Conservation (phyloP, 2,113 vertebrate genomes). For the Chaetops frenatus region DNA sequence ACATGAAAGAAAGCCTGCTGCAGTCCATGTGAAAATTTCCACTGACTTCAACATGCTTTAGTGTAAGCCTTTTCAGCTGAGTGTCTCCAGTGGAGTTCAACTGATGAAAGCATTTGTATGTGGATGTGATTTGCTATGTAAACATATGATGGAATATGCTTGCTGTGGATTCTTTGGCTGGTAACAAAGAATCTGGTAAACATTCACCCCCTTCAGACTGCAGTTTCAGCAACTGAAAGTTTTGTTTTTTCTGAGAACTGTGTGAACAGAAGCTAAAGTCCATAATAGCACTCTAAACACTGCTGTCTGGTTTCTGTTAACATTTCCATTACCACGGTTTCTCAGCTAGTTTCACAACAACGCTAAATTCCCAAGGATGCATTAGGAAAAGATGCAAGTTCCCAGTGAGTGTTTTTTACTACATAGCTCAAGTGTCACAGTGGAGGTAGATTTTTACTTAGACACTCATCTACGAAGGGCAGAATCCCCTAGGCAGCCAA, state of each 20-base stretch:
- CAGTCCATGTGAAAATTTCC: background rate
- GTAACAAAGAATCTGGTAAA: conserved; percentile 26
- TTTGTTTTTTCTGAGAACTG: conserved; percentile 43
- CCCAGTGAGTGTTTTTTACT: background rate
- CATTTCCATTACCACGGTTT: background rate
- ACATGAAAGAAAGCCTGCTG: background rate
- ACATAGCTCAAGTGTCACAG: background rate
- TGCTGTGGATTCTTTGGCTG: conserved; percentile 19
- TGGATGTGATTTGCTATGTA: background rate
- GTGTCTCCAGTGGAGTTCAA: background rate
- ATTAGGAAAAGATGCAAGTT: background rate
- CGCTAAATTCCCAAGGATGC: background rate
- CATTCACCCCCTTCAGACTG: conserved; percentile 13
- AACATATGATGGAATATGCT: background rate
- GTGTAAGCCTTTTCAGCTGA: background rate
- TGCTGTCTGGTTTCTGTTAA: conserved; percentile 34
- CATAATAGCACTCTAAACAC: background rate
- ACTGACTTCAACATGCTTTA: background rate
- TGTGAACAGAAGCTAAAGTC: conserved; percentile 52
- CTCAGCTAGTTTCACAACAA: background rate
- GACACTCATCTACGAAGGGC: background rate
- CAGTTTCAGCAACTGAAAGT: conserved; percentile 22
- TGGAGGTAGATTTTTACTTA: background rate
- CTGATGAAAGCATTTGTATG: background rate
- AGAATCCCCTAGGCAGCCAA: background rate